phyloP scores from a whole-genome alignment of 2,888 invertebrate genomes.

The Protodeltote pygarga region DNA sequence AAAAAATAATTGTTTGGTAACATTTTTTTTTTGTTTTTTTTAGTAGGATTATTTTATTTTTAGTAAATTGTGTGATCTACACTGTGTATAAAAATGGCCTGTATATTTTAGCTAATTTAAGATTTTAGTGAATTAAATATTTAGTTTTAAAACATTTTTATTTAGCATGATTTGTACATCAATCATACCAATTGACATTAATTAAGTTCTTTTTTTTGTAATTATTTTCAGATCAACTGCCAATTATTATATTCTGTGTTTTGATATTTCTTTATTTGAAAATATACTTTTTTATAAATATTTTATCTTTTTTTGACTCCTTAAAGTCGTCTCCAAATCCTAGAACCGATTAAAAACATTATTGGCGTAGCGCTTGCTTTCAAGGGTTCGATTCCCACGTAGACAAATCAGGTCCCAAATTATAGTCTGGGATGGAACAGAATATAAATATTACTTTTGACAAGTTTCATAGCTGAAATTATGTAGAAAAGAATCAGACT shows the following conservation, averaged over 20 bases:
- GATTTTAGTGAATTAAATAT: constrained; percentile 51
- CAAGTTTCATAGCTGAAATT: no score
- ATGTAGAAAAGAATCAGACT: no score
- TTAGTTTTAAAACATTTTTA: constrained; percentile 52
- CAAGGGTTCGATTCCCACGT: no score
- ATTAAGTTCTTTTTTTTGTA: constrained; percentile 63
- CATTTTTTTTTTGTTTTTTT: constrained; percentile 33
- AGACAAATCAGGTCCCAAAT: no score
- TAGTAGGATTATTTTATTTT: constrained; percentile 47
- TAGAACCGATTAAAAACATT: not conserved
- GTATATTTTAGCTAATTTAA: constrained; percentile 77
- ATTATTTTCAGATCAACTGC: constrained; percentile 71
- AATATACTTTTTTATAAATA: constrained; percentile 78
- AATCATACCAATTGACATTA: constrained; percentile 65
- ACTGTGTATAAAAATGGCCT: constrained; percentile 72
- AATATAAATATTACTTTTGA: no score
- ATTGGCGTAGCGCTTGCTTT: no score
- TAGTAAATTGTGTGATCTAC: constrained; percentile 65
- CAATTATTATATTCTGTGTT: constrained; percentile 71
- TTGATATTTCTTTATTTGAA: constrained; percentile 77
- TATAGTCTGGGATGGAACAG: no score
- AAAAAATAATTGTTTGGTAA: constrained; percentile 30
- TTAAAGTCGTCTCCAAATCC: not conserved
- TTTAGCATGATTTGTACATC: constrained; percentile 53
- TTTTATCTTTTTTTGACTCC: constrained; percentile 14